Evolutionary conservation across 1,140 invertebrate genomes (phyloP).

Genomic region (Nymphalis io): DNA sequence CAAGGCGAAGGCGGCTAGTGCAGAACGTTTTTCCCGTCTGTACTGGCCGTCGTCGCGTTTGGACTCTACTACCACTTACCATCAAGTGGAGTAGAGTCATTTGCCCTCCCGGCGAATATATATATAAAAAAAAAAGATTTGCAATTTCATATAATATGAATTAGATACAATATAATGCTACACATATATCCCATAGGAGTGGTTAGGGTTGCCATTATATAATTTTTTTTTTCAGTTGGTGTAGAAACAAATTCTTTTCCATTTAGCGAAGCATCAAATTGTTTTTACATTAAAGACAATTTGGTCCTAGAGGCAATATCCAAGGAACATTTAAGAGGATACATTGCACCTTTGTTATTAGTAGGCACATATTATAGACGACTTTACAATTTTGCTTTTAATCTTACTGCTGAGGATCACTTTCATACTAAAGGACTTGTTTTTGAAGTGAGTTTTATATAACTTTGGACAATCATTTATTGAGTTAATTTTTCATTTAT

Average conservation of each 20-base stretch:
- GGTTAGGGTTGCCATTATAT: no score
- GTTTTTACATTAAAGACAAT: conserved; percentile 65
- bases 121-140: no score
- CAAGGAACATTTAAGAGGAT: conserved; percentile 57
- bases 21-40: no score
- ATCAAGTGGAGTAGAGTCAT: no score
- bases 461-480: conserved; percentile 8
- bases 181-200: no score
- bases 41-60: no score
- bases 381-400: conserved; percentile 70
- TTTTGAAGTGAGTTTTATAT: conserved; percentile 63
- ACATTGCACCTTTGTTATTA: conserved; percentile 58
- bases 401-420: conserved; percentile 59
- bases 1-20: no score
- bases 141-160: no score
- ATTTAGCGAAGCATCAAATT: conserved; percentile 58
- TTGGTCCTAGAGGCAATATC: conserved; percentile 74
- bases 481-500: no score
- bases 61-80: no score
- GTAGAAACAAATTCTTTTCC: conserved; percentile 74
- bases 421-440: conserved; percentile 70
- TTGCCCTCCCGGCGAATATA: no score
- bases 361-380: conserved; percentile 73
- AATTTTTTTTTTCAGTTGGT: conserved; percentile 63
- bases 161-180: no score